These are phyloP conservation scores for Drosophila leonis DNA, from an alignment of 2,888 invertebrate genomes.

Conservation along the genomic window DNA sequence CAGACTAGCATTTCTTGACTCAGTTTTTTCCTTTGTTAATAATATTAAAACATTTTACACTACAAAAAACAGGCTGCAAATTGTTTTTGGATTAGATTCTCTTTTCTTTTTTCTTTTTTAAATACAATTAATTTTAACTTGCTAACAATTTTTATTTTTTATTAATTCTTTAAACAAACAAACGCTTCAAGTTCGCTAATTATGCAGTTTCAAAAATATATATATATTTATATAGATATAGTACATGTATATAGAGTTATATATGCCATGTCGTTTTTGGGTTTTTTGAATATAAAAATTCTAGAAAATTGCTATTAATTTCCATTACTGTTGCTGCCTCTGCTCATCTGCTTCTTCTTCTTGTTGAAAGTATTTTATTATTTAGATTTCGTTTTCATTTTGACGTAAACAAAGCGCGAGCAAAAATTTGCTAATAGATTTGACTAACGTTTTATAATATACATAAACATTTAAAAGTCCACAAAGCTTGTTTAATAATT, in stretches of 20 bases:
- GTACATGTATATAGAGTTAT: conserved; percentile 54
- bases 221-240: conserved; percentile 42
- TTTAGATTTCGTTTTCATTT: conserved; percentile 27
- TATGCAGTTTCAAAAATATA: conserved; percentile 71
- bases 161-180: conserved; percentile 53
- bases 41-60: conserved; percentile 69
- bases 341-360: no score
- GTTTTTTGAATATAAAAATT: conserved; percentile 79
- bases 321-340: conserved; percentile 31
- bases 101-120: conserved; percentile 19
- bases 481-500: conserved; percentile 59
- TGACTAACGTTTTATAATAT: conserved; percentile 69
- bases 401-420: conserved; percentile 81
- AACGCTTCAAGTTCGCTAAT: conserved; percentile 61
- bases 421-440: conserved; percentile 84
- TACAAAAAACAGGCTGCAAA: conserved; percentile 69
- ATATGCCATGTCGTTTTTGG: conserved; percentile 45
- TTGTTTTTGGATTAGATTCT: conserved; percentile 66
- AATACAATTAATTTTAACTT: conserved; percentile 60
- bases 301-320: conserved; percentile 83
- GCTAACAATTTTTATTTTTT: conserved; percentile 34
- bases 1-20: conserved; percentile 66
- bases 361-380: conserved; percentile 57
- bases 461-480: conserved; percentile 64
- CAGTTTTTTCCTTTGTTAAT: conserved; percentile 39